These are phyloP conservation scores for Drosophila miranda DNA, from an alignment of 1,140 invertebrate genomes.

Conservation along the genomic window DNA sequence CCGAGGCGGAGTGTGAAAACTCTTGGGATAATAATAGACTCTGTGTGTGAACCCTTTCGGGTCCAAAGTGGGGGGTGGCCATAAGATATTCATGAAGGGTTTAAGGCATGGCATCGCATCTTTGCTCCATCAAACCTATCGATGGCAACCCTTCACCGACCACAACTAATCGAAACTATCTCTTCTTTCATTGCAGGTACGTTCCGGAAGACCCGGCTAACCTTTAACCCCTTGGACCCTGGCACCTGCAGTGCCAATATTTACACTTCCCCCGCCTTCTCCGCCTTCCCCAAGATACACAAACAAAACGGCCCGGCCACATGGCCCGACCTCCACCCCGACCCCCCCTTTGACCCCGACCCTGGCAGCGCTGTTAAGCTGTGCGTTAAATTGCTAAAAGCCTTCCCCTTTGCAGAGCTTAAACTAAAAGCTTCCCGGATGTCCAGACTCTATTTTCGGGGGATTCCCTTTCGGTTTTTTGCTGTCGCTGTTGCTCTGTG, in stretches of 20 bases:
- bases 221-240: conserved; percentile 23
- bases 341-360: background rate
- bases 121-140: background rate
- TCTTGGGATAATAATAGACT: too few species aligned
- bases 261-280: conserved; percentile 41
- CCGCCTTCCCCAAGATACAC: conserved; percentile 11
- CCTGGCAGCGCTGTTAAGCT: conserved; percentile 59
- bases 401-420: conserved; percentile 57
- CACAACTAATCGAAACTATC: conserved; percentile 21
- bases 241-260: conserved; percentile 69
- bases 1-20: too few species aligned
- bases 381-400: conserved; percentile 80
- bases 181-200: conserved; percentile 57
- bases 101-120: background rate
- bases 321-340: conserved; percentile 4
- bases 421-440: conserved; percentile 63
- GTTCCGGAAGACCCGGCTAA: conserved; percentile 21
- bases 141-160: conserved; percentile 5
- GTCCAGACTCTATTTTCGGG: background rate
- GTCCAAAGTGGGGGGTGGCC: too few species aligned
- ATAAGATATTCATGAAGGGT: conserved; percentile 15
- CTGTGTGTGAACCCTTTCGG: too few species aligned
- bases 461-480: background rate
- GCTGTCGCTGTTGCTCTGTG: conserved; percentile 20
- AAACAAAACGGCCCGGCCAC: conserved; percentile 47